Base-by-base conservation (phyloP, 2,888 invertebrate species). In the Chrysopilus asiliformis region DNA sequence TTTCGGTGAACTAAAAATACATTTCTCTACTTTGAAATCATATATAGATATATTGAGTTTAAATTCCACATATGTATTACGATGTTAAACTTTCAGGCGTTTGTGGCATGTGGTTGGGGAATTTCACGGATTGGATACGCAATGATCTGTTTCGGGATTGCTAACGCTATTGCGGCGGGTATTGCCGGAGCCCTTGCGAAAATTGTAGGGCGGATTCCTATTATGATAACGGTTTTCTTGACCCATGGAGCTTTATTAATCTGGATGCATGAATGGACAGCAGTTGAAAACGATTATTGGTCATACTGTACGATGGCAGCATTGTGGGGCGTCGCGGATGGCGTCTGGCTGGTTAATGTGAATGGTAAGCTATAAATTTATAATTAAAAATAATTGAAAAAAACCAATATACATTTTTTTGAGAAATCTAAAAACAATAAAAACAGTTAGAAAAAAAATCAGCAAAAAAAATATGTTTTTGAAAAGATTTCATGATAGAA, bases 71-170 rank as follows among this genome's bases (percentile, higher is more conserved):
- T n/a, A 15, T n/a, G n/a, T n/a, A 27, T 32, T 34, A 10, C 22
- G 5, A 13, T 31, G 19, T 15, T 33, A n/a, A n/a, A n/a, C n/a
- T 55, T 64, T 8, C 64, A 86, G 83, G 79, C 84, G 2, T 87
- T 77, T 55, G 80, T 87, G 0, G 82, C 84, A 1, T 87, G 87
- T 50, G 81, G 84, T 1, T 83, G 81, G 74, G 85, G 93, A 2
- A 83, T 93, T 45, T 77, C 76, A 46, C 83, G 89, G 59, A 89
- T 94, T 34, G 94, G 94, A 1, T 90, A 81, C 56, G 87, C 90
- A 36, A 85, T 93, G 83, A 87, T 93, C 43, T 86, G 87, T 55
- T 91, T 87, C 57, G 93, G 93, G 1, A 73, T 85, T 6, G 79
- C 79, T 47, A 89, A 90, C 54, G 87, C 90, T 0, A 57, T 87